A percentile compares a stretch with the other conserved stretches of the same genome.
Conservation (phyloP, 2,888 invertebrate genomes). For the Saturnia japonica region DNA sequence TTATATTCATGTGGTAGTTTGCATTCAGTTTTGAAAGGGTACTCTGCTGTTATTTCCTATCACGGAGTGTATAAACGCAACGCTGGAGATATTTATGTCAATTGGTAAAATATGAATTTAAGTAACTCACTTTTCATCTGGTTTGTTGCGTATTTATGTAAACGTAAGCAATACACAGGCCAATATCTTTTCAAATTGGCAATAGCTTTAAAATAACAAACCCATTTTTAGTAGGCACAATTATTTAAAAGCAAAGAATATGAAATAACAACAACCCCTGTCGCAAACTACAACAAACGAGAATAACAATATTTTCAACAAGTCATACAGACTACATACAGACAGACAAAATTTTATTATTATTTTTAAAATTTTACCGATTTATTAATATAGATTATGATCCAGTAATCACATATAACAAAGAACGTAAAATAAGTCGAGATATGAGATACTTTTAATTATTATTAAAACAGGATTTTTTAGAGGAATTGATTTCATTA, state of each 20-base stretch:
- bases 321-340: too few species aligned
- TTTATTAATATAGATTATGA: too few species aligned
- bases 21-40: constrained; percentile 38
- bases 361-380: too few species aligned
- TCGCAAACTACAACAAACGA: not conserved
- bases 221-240: not conserved
- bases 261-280: not conserved
- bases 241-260: not conserved
- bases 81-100: constrained; percentile 32
- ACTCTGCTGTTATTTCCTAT: constrained; percentile 39
- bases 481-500: not conserved
- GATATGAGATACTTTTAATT: not conserved
- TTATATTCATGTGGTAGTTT: constrained; percentile 45
- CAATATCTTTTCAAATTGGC: not conserved
- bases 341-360: too few species aligned
- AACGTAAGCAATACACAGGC: not conserved
- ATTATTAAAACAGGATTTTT: not conserved
- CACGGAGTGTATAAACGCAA: constrained; percentile 32
- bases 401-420: too few species aligned
- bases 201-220: not conserved
- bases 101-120: constrained; percentile 39
- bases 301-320: not conserved
- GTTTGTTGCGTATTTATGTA: not conserved
- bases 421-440: not conserved
- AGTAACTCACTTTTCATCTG: constrained; percentile 32